A percentile compares a stretch with the other conserved stretches of the same genome.
Evolutionary conservation across 2,888 invertebrate genomes (phyloP).

Genomic region (Protophormia terraenovae): DNA sequence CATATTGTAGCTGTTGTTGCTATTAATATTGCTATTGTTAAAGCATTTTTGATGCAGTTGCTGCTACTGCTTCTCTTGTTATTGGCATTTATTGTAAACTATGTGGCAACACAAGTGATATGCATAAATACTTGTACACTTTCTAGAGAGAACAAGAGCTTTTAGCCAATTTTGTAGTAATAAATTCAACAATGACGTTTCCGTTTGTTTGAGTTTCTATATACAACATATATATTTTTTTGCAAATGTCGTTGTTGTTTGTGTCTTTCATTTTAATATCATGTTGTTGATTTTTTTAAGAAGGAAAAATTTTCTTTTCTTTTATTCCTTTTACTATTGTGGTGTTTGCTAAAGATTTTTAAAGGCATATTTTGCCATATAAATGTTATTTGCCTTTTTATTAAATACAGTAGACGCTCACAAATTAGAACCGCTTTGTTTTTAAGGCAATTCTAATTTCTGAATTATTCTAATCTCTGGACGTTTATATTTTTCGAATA

Average conservation of each 20-base stretch:
- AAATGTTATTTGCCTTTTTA: constrained; percentile 17
- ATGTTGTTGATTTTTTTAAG: constrained; percentile 4
- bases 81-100: constrained; percentile 40
- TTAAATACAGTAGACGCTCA: too few relatives aligned
- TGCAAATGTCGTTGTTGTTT: neutral
- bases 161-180: constrained; percentile 63
- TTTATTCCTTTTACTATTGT: constrained; percentile 8
- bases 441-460: too few relatives aligned
- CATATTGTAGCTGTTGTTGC: constrained; percentile 22
- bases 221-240: neutral
- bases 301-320: neutral
- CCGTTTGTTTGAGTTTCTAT: constrained; percentile 47
- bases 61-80: neutral
- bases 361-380: constrained; percentile 33
- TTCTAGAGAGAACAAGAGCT: constrained; percentile 27
- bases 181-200: constrained; percentile 63
- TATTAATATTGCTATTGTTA: neutral
- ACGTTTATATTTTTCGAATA: too few relatives aligned
- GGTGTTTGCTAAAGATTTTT: constrained; percentile 16
- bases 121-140: constrained; percentile 50
- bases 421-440: too few relatives aligned
- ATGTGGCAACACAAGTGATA: constrained; percentile 57
- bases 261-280: constrained; percentile 19
- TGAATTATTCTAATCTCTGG: too few relatives aligned
- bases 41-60: neutral